Base-by-base conservation (phyloP, 2,113 vertebrate species). In the Pseudopodoces humilis region DNA sequence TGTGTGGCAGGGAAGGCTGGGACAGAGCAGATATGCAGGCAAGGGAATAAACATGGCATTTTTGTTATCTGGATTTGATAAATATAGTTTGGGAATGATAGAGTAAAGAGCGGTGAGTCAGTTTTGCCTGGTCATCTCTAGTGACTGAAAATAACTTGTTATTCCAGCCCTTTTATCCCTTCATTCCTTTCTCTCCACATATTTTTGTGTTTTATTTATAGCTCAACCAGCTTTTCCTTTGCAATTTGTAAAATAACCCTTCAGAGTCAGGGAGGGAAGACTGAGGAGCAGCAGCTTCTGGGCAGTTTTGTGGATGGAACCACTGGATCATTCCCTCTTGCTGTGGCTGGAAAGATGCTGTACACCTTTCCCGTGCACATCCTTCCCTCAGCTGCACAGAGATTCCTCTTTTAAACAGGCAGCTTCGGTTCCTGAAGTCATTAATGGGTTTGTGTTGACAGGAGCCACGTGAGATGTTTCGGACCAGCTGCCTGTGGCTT, bases 71-170 rank as follows among this genome's bases (percentile, higher is more conserved):
- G 72, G 43, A 58, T 80, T 95, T 94, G 56, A 74, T 79, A 83
- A 94, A 95, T 88, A 75, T 63, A 70, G 64, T 90, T 96, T 90
- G 77, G 68, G 92, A 96, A 91, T 86, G 88, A 52, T 64, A 69
- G 69, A 92, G 78, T 85, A 71, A 72, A 86, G 76, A 86, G n/a
- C 79, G 47, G 67, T 94, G 86, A 97, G 74, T 96, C 90, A 93
- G 67, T 96, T 95, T 90, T 93, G 95, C 91, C 94, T 82, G 85
- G 83, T 96, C 87, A 95, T 95, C 79, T 76, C 60, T 80, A 92
- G 37, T 70, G 67, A 74, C 80, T 95, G 92, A 94, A 96, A 96
- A 95, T 92, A 95, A 94, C 91, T 96, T 96, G 87, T 95, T 97
- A 89, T 96, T 96, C 94, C 86, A 96, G 63, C 56, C 27, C 85